Evolutionary conservation across 1,140 invertebrate genomes (phyloP), one percentile per base, ranked within the genome.

Genomic region (Drosophila triauraria): DNA sequence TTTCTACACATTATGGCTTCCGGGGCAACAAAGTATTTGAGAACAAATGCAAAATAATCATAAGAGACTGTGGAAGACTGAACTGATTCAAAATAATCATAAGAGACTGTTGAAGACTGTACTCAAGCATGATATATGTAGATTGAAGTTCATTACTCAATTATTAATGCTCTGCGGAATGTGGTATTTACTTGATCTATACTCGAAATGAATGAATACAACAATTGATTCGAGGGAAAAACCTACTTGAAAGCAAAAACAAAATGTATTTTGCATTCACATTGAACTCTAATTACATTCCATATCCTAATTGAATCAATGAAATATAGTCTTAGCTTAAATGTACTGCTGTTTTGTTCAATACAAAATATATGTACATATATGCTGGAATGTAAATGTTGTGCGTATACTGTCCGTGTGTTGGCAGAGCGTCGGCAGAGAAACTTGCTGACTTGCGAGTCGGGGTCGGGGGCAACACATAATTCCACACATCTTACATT

Each of bases 281-380:
- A 61, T 61, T 61, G 46, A 35, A 35, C 8, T 17, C 20, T 42
- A 57, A 57, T 57, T 57, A 2, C 54, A 38, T 25, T 32, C 30
- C 32, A 13, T 20, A 20, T 25, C 2, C 13, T 10, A 56, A 35
- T 56, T 15, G 17, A 23, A 23, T 25, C 20, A 57, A 38, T 25
- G 35, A 57, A 25, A 57, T 15, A 32, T 4, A 30, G 4, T 2
- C 10, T 20, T 4, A 20, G n/a, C n/a, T 13, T 0, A 17, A 17
- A 51, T 17, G 1, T 32, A 53, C 10, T 13, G 5, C 0, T 30
- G 2, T 53, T 20, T 35, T 8, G 27, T 35, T 35, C 10, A 20
- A 20, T 20, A 53, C 1, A 35, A 20, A 13, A 53, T 3, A n/a
- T n/a, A n/a, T n/a, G n/a, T n/a, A n/a, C n/a, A 6, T 6, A 3